These are phyloP conservation scores for Clarias batrachus DNA, from an alignment of 2,113 vertebrate genomes.

Conservation along the genomic window DNA sequence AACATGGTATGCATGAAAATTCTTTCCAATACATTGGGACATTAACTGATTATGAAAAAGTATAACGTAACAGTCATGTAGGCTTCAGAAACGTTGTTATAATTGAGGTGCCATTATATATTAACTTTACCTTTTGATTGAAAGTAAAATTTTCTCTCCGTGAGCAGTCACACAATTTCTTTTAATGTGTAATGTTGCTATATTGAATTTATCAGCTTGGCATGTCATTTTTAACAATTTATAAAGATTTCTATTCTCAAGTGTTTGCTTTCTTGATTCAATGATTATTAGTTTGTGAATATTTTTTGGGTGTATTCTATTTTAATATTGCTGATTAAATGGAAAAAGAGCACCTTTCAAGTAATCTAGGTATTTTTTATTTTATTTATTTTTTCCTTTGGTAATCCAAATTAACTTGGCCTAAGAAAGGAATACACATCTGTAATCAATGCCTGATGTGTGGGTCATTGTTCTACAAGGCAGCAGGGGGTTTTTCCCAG, in stretches of 20 bases:
- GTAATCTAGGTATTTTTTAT: not conserved
- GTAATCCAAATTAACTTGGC: not conserved
- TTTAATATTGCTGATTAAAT: conserved; percentile 72
- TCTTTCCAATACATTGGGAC: not conserved
- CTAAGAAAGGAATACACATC: not conserved
- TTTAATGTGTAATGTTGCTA: conserved; percentile 9
- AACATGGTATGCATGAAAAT: conserved; percentile 37
- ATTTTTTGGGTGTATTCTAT: conserved; percentile 60
- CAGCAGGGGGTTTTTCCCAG: conserved; percentile 2
- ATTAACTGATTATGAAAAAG: conserved; percentile 10
- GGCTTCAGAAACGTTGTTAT: conserved; percentile 14
- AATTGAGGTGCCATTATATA: conserved; percentile 4
- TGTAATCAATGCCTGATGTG: not conserved
- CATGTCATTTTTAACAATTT: conserved; percentile 42
- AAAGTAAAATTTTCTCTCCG: too few relatives aligned
- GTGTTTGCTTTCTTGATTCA: conserved; percentile 12
- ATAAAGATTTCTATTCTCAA: conserved; percentile 20
- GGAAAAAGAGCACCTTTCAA: not conserved
- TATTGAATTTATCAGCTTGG: conserved; percentile 20
- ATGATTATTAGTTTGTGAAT: conserved; percentile 35
- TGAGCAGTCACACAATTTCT: too few relatives aligned
- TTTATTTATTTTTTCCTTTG: not conserved
- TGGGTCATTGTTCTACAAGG: not conserved
- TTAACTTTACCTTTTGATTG: not conserved
- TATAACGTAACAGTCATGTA: conserved; percentile 11